Conservation (phyloP, 2,797 vertebrate species). For the Allobates femoralis region DNA sequence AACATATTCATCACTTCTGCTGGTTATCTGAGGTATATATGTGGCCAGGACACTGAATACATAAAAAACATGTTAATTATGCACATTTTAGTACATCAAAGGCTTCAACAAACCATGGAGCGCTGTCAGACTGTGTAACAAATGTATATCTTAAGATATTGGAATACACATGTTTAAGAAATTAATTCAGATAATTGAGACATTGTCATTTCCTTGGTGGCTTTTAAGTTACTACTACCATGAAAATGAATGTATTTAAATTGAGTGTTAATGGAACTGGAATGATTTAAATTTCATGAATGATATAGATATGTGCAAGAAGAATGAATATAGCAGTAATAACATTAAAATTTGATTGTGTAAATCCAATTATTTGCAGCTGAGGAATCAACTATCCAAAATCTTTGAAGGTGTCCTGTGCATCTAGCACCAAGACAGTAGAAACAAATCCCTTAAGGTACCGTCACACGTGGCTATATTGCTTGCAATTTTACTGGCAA, state of each 20-base stretch:
- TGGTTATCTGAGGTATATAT: constrained; percentile 53
- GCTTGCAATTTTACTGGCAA: too few relatives aligned
- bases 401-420: too few relatives aligned
- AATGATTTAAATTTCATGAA: background rate
- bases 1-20: constrained; percentile 38
- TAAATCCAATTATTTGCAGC: too few relatives aligned
- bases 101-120: constrained; percentile 15
- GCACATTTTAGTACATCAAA: constrained; percentile 53
- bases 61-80: constrained; percentile 48
- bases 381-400: too few relatives aligned
- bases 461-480: too few relatives aligned
- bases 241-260: constrained; percentile 16
- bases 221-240: background rate
- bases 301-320: background rate
- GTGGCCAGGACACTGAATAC: constrained; percentile 23
- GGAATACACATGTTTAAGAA: constrained; percentile 5
- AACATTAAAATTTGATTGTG: too few relatives aligned
- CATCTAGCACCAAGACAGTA: too few relatives aligned
- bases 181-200: constrained; percentile 36
- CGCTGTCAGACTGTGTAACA: background rate
- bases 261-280: constrained; percentile 23
- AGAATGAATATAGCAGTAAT: background rate
- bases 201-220: constrained; percentile 18
- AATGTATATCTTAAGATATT: constrained; percentile 28
- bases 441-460: too few relatives aligned